phyloP scores from a whole-genome alignment of 2,888 invertebrate species.

The Apodemia hepburni region DNA sequence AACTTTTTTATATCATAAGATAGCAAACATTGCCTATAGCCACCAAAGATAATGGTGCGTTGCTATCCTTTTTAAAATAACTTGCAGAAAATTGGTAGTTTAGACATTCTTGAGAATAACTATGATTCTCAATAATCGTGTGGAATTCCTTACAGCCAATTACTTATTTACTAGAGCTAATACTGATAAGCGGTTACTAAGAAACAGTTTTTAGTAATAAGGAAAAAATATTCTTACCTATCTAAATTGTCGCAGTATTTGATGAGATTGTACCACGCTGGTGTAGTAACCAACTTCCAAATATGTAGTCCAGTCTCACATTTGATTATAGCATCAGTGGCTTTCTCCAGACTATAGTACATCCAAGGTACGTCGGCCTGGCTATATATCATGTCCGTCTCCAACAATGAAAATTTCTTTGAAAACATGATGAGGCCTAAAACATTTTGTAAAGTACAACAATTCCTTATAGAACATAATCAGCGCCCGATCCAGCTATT shows the following conservation, averaged over 20 bases:
- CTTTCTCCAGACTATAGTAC: conserved; percentile 76
- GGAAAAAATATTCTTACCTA: conserved; percentile 51
- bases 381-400: conserved; percentile 68
- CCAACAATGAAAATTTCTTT: conserved; percentile 82
- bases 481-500: too few species aligned
- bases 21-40: too few species aligned
- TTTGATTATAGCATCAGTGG: conserved; percentile 79
- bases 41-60: too few species aligned
- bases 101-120: too few species aligned
- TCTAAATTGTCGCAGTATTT: conserved; percentile 82
- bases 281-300: conserved; percentile 83
- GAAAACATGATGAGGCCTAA: conserved; percentile 70
- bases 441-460: background rate
- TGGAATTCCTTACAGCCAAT: too few species aligned
- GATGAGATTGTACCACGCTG: conserved; percentile 78
- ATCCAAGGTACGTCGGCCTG: conserved; percentile 79
- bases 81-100: too few species aligned
- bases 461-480: background rate
- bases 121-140: too few species aligned
- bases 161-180: too few species aligned
- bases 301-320: conserved; percentile 84
- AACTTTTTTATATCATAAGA: too few species aligned
- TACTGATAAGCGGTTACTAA: too few species aligned
- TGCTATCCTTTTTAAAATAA: too few species aligned
- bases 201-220: background rate